Conservation (phyloP, 2,888 invertebrate genomes). For the Cotesia congregata region DNA sequence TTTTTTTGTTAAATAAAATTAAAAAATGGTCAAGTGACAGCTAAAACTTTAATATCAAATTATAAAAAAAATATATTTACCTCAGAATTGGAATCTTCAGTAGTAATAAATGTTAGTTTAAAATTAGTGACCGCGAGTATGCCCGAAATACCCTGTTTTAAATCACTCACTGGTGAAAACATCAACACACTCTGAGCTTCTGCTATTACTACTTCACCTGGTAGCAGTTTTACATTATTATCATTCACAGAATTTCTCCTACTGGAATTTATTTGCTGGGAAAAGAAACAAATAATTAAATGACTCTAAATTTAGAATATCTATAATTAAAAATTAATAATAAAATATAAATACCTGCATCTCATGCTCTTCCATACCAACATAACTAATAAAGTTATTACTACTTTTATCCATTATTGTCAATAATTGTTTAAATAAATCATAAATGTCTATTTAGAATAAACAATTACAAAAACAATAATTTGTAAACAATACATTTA, state of each 20-base stretch:
- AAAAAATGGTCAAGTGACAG: too few species aligned
- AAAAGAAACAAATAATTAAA: constrained; percentile 23
- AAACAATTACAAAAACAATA: not conserved
- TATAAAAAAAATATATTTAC: constrained; percentile 64
- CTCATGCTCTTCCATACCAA: constrained; percentile 69
- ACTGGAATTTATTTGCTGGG: constrained; percentile 61
- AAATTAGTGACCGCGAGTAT: constrained; percentile 92
- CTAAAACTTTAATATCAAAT: too few species aligned
- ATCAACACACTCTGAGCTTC: constrained; percentile 86
- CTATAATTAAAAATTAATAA: not conserved
- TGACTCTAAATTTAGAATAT: not conserved
- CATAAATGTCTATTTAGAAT: not conserved
- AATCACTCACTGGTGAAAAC: constrained; percentile 85
- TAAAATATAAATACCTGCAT: constrained; percentile 62
- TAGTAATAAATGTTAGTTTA: constrained; percentile 88
- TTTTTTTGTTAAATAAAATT: too few species aligned
- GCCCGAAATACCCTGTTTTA: constrained; percentile 85
- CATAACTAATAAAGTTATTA: constrained; percentile 70
- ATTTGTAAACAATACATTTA: not conserved
- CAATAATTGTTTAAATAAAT: constrained; percentile 3
- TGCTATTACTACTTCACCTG: constrained; percentile 86
- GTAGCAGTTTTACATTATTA: constrained; percentile 64
- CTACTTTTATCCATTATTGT: constrained; percentile 66
- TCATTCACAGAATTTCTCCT: constrained; percentile 63
- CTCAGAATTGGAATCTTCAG: constrained; percentile 73